Base-by-base conservation (phyloP, 2,113 vertebrate genomes). In the Ophthalmolycus amberensis region DNA sequence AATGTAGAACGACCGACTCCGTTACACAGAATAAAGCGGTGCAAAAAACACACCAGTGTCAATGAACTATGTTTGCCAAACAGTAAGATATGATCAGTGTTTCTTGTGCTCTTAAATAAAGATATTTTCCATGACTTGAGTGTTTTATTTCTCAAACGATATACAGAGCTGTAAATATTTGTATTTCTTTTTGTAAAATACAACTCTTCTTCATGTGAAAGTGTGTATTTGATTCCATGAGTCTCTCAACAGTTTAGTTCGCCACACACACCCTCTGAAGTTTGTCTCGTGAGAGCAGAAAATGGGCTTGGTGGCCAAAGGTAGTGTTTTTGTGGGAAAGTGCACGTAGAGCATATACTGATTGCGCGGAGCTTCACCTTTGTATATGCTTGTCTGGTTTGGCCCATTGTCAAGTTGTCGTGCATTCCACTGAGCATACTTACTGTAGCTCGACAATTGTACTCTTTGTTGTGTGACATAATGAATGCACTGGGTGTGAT, bases 251-350 rank as follows among this genome's bases (percentile, higher is more conserved):
- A 11, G 42, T 64, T 82, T 60, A 54, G 27, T 77, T 58, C 59
- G n/a, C 27, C 68, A 44, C 27, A 44, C 40, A 52, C 40, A 44
- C 71, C 54, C 80, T 27, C 58, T 22, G 65, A 75, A 52, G 75
- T 70, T 66, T 79, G 42, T 20, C 67, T 20, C 67, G 10, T 46
- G 38, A 67, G 37, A 58, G 50, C 42, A 60, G 48, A 77, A 72
- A 73, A 60, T 29, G 71, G 85, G 85, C 76, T 80, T 79, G 76
- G 74, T 27, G 87, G 75, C 85, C 89, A 91, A 93, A 93, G 91
- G 92, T 90, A 48, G 69, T 38, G 63, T 87, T 86, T 89, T 85
- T 73, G 81, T 81, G 92, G 88, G 74, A 92, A 89, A 94, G 92
- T 84, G 90, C 77, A 75, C 59, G 11, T 52, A 18, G 59, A 54